Base-by-base conservation (phyloP, 2,888 invertebrate genomes). In the Parnassius glacialis region DNA sequence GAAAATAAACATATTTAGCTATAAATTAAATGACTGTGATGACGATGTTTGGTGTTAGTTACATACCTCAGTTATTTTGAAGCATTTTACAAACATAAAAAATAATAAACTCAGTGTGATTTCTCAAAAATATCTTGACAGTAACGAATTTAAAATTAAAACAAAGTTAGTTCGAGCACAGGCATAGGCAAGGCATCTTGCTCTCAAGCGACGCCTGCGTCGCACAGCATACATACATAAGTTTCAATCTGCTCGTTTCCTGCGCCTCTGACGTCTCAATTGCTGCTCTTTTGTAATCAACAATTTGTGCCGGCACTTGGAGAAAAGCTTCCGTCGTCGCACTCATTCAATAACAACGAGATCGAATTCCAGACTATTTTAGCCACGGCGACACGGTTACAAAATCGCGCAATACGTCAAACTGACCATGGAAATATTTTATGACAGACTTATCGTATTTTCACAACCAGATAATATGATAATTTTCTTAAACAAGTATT, bases 251-350 rank as follows among this genome's bases (percentile, higher is more conserved):
- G 80, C 70, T 68, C 76, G 74, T 78, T 87, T 90, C 89, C 90
- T 89, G 88, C 82, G 80, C 67, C 76, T 76, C 80, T 84, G 84
- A 87, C 87, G 82, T 84, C 85, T 89, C 89, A 90, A 90, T 90
- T 87, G 89, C 81, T 86, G 86, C 87, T 90, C 90, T 90, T 90
- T 90, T 90, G 88, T 90, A 88, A 90, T 88, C 87, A 86, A 81
- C 87, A 84, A 88, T 87, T 85, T 88, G 87, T 86, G 83, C 81
- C 83, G 81, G 79, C 82, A 83, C 80, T 81, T 81, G 72, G 74
- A 78, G 79, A 79, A 77, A 79, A 75, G 79, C 84, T 80, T 80
- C 86, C 80, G 77, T 74, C 79, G 65, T 62, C 73, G 75, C 69
- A 76, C 79, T 81, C 83, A 84, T 84, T 84, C 86, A 85, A 83